A percentile compares a stretch with the other conserved stretches of the same genome.
Conservation (phyloP, 2,113 vertebrate genomes). For the Menidia beryllina region DNA sequence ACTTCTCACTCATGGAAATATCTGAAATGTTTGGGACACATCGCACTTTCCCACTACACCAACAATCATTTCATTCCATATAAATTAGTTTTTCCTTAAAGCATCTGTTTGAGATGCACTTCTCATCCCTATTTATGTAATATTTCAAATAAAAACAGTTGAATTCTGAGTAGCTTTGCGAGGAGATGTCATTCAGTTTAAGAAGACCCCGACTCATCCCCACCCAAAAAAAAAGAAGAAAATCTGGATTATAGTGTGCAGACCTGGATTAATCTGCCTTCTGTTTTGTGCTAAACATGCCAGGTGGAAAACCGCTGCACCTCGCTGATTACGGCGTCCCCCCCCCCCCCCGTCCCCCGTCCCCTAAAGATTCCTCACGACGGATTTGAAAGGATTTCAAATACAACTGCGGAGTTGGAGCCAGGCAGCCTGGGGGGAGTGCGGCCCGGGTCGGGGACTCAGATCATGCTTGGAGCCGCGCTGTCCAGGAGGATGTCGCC, state of each 20-base stretch:
- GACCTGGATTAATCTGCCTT: constrained; percentile 32
- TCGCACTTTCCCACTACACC: constrained; percentile 14
- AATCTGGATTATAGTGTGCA: constrained; percentile 17
- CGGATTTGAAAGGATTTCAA: constrained; percentile 28
- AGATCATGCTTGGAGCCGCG: constrained; percentile 81
- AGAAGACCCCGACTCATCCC: background rate
- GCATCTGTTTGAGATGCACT: constrained; percentile 19
- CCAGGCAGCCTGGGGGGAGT: background rate
- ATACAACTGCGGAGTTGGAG: constrained; percentile 32
- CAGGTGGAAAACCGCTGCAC: constrained; percentile 31
- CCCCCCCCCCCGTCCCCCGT: too few relatives aligned
- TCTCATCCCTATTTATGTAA: constrained; percentile 21
- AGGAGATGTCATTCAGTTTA: constrained; percentile 11
- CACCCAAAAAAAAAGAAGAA: constrained; percentile 4
- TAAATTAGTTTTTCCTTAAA: constrained; percentile 46
- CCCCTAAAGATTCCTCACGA: constrained; percentile 22
- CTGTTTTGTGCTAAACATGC: constrained; percentile 37
- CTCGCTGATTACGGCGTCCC: constrained; percentile 34
- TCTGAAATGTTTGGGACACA: constrained; percentile 28
- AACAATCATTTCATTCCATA: constrained; percentile 31
- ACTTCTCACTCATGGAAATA: constrained; percentile 30
- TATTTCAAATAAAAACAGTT: constrained; percentile 26
- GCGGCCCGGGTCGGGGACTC: constrained; percentile 11
- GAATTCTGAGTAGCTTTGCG: constrained; percentile 31
- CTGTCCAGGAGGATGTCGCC: constrained; percentile 81